These are phyloP conservation scores for Clarias gariepinus DNA, from an alignment of 2,113 vertebrate species.

Conservation along the genomic window DNA sequence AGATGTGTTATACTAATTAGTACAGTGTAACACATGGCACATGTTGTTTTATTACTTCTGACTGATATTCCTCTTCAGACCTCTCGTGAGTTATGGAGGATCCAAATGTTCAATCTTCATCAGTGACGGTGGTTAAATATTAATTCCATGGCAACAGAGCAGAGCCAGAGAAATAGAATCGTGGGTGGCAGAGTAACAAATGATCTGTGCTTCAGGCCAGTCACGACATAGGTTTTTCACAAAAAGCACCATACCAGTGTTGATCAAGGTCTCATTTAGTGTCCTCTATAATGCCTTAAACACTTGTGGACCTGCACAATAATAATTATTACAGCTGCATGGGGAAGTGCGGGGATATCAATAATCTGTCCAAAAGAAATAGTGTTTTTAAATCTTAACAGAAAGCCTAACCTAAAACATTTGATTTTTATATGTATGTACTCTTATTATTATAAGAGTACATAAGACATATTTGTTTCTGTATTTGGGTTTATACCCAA, in stretches of 20 bases:
- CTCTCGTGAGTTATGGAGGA: not conserved
- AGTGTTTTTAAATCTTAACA: too few species aligned
- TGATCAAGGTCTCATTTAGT: not conserved
- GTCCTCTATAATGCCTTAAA: not conserved
- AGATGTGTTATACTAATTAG: too few species aligned
- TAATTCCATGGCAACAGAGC: slow-evolving; percentile 33
- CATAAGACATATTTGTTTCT: too few species aligned
- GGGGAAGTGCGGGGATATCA: too few species aligned
- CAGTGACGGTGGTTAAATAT: not conserved
- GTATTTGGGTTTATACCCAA: not conserved
- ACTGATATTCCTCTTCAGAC: not conserved
- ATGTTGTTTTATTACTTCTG: not conserved
- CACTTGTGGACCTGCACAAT: not conserved
- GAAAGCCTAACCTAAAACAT: not conserved
- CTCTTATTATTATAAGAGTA: too few species aligned
- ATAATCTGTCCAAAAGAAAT: not conserved
- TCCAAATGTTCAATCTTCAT: slow-evolving; percentile 10
- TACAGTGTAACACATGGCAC: too few species aligned
- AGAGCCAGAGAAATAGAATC: not conserved
- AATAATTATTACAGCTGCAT: not conserved
- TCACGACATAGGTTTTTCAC: slow-evolving; percentile 11
- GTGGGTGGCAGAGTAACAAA: not conserved
- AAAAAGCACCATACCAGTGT: not conserved
- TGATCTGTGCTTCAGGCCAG: not conserved
- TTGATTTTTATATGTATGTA: too few species aligned